Conservation (phyloP, 2,888 invertebrate genomes). For the Carabus problematicus region DNA sequence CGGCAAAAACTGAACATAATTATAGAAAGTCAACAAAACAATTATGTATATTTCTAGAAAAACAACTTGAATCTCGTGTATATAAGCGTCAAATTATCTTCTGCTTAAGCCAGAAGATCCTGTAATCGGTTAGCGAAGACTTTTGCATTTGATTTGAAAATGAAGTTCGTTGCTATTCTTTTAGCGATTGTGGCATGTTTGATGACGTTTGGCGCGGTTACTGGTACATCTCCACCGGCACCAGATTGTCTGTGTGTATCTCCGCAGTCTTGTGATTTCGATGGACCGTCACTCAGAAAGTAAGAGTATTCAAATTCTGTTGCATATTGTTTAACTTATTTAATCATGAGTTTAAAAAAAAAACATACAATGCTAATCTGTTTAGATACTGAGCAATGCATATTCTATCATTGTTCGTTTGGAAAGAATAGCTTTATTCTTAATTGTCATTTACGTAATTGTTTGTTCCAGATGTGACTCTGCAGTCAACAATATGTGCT, state of each 20-base stretch:
- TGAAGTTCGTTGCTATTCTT: constrained; percentile 18
- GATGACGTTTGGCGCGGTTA: not conserved
- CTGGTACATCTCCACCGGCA: constrained; percentile 7
- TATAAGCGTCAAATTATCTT: constrained; percentile 14
- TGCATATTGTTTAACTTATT: not conserved
- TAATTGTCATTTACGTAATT: constrained; percentile 14
- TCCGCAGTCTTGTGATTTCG: constrained; percentile 3
- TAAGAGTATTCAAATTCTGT: constrained; percentile 5
- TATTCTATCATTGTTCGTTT: not conserved
- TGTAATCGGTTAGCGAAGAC: not conserved
- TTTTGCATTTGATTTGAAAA: constrained; percentile 26
- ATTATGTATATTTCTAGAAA: constrained; percentile 15
- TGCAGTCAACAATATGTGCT: constrained; percentile 15
- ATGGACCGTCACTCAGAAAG: not conserved
- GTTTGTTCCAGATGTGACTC: constrained; percentile 23
- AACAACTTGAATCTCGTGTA: not conserved
- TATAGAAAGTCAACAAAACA: not conserved
- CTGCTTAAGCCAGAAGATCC: not conserved
- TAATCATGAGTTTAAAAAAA: not conserved
- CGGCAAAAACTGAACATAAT: not conserved
- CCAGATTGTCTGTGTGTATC: constrained; percentile 18
- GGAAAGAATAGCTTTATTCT: not conserved
- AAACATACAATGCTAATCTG: not conserved
- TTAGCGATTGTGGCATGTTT: constrained; percentile 19
- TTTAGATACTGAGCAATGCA: not conserved